Conservation (phyloP, 2,888 invertebrate genomes). For the Eueremaeus valkanovi region DNA sequence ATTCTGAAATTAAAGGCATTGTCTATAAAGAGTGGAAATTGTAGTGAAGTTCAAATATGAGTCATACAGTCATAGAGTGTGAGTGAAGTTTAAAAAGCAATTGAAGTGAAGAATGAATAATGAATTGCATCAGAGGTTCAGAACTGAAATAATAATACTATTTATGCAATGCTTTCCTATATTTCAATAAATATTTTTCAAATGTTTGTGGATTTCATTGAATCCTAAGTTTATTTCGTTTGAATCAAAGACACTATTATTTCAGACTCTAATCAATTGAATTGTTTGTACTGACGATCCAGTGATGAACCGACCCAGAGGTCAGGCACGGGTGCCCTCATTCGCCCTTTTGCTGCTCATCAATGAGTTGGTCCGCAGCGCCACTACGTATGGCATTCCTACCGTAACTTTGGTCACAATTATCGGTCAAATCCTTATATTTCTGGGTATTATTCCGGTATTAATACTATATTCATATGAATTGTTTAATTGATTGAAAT, state of each 20-base stretch:
- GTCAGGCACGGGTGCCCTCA: conserved; percentile 11
- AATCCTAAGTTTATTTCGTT: too few species aligned
- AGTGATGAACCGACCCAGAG: not conserved
- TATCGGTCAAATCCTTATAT: conserved; percentile 55
- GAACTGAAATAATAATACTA: not conserved
- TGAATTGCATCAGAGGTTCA: too few species aligned
- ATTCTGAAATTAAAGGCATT: too few species aligned
- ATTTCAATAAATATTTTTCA: too few species aligned
- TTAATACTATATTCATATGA: not conserved
- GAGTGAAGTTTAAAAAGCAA: too few species aligned
- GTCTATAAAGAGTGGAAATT: too few species aligned
- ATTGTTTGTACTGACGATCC: not conserved
- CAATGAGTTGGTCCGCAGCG: conserved; percentile 43
- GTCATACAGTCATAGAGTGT: too few species aligned
- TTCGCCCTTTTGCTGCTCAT: conserved; percentile 43
- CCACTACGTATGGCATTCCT: conserved; percentile 56
- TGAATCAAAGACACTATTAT: not conserved
- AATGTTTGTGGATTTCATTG: too few species aligned
- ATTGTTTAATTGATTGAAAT: not conserved
- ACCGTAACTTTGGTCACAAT: conserved; percentile 58
- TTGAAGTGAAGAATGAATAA: too few species aligned
- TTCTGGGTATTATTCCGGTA: conserved; percentile 55
- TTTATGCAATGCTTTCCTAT: not conserved
- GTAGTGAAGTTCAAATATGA: too few species aligned
- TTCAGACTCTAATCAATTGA: not conserved